Evolutionary conservation across 2,113 vertebrate species (phyloP).

Genomic region (Carettochelys insculpta): DNA sequence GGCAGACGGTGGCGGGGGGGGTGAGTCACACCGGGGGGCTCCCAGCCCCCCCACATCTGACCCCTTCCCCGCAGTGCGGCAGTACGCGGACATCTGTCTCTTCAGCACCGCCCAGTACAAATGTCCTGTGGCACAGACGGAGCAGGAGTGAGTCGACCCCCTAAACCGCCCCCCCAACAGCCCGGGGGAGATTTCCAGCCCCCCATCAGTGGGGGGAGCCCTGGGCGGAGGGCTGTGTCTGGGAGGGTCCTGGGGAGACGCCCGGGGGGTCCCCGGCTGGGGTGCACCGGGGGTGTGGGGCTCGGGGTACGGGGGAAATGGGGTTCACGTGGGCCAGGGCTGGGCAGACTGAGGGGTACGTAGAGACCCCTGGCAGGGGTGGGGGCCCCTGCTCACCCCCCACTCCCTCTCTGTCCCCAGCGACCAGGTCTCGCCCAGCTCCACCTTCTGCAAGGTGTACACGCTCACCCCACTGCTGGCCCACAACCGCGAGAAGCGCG

Average conservation of each 20-base stretch:
- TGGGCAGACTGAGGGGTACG: too few species aligned
- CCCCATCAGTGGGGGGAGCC: not conserved
- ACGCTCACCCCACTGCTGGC: conserved; percentile 88
- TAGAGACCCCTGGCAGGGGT: too few species aligned
- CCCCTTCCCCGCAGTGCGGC: conserved; percentile 80
- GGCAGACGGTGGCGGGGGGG: conserved; percentile 29
- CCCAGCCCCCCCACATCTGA: not conserved
- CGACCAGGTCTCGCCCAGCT: conserved; percentile 90
- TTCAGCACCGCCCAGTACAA: conserved; percentile 96
- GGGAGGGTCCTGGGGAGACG: not conserved
- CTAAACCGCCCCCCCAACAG: not conserved
- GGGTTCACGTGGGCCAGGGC: too few species aligned
- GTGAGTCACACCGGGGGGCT: not conserved
- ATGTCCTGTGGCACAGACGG: conserved; percentile 89
- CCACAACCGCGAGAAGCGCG: conserved; percentile 90
- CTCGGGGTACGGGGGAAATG: not conserved
- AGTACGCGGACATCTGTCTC: conserved; percentile 93
- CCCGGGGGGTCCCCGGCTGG: too few species aligned
- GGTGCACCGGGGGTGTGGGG: too few species aligned
- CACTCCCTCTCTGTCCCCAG: conserved; percentile 56
- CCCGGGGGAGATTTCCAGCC: too few species aligned
- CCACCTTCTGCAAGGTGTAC: conserved; percentile 93
- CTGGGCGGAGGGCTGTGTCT: too few species aligned
- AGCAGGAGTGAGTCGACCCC: conserved; percentile 84
- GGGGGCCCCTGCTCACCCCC: not conserved